phyloP scores from a whole-genome alignment of 2,888 invertebrate species.

The Drosophila koepferae region DNA sequence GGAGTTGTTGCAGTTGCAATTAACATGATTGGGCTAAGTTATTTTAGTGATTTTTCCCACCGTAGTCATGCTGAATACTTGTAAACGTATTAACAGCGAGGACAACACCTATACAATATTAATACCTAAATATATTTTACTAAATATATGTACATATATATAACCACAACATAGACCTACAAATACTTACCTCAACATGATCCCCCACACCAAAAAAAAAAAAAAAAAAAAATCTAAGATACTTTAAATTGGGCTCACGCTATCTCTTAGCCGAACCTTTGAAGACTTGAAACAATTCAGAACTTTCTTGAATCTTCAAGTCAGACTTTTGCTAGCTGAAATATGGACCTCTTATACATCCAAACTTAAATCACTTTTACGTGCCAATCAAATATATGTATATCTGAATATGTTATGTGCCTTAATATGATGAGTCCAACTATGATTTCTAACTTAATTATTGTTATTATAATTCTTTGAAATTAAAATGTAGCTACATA shows the following conservation, averaged over 20 bases:
- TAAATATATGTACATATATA: conserved; percentile 33
- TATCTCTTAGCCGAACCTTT: conserved; percentile 1
- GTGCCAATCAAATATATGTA: no score
- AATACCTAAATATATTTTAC: conserved; percentile 3
- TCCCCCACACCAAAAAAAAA: no score
- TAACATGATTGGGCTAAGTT: conserved; percentile 31
- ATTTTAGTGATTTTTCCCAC: conserved; percentile 36
- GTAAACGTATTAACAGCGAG: conserved; percentile 14
- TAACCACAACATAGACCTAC: conserved; percentile 13
- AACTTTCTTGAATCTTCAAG: neutral
- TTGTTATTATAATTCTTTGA: no score
- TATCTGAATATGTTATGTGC: no score
- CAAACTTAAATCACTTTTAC: no score
- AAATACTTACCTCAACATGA: neutral
- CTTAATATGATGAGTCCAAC: no score
- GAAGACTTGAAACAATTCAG: neutral
- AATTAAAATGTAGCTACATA: no score
- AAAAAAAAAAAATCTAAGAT: neutral
- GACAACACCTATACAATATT: conserved; percentile 20
- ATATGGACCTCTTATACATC: neutral
- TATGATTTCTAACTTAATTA: no score
- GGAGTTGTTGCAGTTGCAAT: conserved; percentile 22
- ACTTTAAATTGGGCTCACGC: neutral
- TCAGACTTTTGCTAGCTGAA: neutral
- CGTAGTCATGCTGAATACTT: conserved; percentile 39